Evolutionary conservation across 1,140 invertebrate species (phyloP), one percentile per base, ranked within the genome.

Genomic region (Vanessa tameamea): DNA sequence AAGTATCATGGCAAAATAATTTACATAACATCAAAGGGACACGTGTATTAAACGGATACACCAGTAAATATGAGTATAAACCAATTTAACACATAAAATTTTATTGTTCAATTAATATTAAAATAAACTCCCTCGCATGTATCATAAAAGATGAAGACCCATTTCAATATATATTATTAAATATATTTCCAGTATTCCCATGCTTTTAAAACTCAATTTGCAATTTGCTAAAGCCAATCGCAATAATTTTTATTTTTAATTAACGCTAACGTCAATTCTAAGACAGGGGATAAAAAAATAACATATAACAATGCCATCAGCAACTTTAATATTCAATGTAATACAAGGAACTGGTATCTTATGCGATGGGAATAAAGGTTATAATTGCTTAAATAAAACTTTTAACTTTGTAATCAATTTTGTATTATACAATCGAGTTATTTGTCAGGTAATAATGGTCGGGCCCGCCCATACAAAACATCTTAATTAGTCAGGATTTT

Each of bases 171-270:
- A 57, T n/a, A 61, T 61, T 61, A 61, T 57, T n/a, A 12, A 37
- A 23, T 26, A 61, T 61, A 61, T 61, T 31, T 61, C 57, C 53
- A 57, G 4, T 26, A 37, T 61, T 61, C 26, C 11, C n/a, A 63
- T 69, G 20, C 20, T 70, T 61, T 70, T 48, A 70, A 72, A 72
- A 78, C 78, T 81, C 86, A 87, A 89, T 90, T 88, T 82, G 82
- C 87, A 89, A 89, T 90, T 88, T 87, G 88, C 88, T 88, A 88
- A 88, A 88, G 87, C 80, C 87, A 88, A 90, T 90, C 86, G 85
- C 84, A 89, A 89, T 90, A 89, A 88, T 84, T 90, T 90, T 89
- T 85, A 86, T 82, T 86, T 89, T 89, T 89, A 90, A 78, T 73
- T 78, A 77, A 73, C 69, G 47, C 47, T 57, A 67, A 61, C 64